These are phyloP conservation scores for Coccyzus lansbergi DNA, from an alignment of 2,797 vertebrate genomes.

Conservation along the genomic window DNA sequence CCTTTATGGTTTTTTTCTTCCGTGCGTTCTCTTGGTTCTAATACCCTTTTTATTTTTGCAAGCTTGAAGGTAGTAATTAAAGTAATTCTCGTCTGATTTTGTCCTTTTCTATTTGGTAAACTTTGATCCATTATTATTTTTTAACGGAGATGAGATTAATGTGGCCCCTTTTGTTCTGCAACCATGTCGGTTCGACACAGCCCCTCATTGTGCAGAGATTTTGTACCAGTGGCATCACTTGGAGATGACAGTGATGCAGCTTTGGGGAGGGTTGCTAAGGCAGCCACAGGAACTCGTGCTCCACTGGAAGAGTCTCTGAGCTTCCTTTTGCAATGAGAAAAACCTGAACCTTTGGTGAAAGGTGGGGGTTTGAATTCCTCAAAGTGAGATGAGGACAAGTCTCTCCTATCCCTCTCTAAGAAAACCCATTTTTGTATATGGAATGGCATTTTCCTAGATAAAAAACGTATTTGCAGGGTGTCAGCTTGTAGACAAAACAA, in stretches of 20 bases:
- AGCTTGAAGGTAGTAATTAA: conserved; percentile 74
- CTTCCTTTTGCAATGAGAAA: neutral
- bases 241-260: neutral
- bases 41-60: neutral
- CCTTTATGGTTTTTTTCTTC: conserved; percentile 65
- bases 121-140: conserved; percentile 68
- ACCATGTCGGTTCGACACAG: neutral
- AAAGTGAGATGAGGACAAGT: neutral
- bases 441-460: neutral
- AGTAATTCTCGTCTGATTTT: conserved; percentile 72
- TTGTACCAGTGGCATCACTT: neutral
- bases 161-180: neutral
- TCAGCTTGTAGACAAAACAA: neutral
- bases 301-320: neutral
- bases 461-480: neutral
- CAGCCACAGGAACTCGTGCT: neutral
- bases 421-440: neutral
- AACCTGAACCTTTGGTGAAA: neutral
- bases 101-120: conserved; percentile 72
- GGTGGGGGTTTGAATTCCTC: neutral
- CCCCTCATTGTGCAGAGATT: neutral
- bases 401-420: neutral
- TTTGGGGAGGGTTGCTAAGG: conserved; percentile 19
- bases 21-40: neutral
- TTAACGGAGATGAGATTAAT: conserved; percentile 55